These are phyloP conservation scores for Odocoileus virginianus DNA, from an alignment of 2,113 vertebrate genomes.

Conservation along the genomic window DNA sequence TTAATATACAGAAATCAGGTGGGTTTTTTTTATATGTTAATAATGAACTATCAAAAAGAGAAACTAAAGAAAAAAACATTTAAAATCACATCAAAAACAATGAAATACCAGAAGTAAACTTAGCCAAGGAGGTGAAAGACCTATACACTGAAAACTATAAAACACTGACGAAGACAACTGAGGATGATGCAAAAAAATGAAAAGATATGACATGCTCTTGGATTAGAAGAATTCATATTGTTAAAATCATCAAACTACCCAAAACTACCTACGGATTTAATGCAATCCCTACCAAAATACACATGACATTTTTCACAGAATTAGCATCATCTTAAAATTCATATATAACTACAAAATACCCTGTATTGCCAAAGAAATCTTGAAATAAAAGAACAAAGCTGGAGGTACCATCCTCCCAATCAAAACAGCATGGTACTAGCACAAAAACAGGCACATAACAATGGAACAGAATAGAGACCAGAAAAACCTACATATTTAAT, in stretches of 20 bases:
- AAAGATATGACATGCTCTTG: background rate
- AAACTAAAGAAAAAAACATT: background rate
- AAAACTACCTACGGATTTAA: background rate
- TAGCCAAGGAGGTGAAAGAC: background rate
- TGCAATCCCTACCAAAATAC: background rate
- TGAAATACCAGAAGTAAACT: background rate
- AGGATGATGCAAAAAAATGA: background rate
- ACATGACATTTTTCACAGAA: background rate
- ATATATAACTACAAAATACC: background rate
- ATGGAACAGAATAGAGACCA: background rate
- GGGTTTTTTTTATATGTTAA: background rate
- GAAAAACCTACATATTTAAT: background rate
- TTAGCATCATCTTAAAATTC: background rate
- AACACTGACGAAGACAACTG: background rate
- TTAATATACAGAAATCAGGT: background rate
- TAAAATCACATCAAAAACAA: background rate
- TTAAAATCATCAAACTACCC: background rate
- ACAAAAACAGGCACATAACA: background rate
- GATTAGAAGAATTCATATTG: background rate
- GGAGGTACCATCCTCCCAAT: background rate
- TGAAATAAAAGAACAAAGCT: background rate
- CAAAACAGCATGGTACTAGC: background rate
- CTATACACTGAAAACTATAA: background rate
- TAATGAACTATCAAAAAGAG: background rate
- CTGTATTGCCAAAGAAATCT: background rate